phyloP scores from a whole-genome alignment of 2,797 vertebrate species.

The Crypturellus tataupa region DNA sequence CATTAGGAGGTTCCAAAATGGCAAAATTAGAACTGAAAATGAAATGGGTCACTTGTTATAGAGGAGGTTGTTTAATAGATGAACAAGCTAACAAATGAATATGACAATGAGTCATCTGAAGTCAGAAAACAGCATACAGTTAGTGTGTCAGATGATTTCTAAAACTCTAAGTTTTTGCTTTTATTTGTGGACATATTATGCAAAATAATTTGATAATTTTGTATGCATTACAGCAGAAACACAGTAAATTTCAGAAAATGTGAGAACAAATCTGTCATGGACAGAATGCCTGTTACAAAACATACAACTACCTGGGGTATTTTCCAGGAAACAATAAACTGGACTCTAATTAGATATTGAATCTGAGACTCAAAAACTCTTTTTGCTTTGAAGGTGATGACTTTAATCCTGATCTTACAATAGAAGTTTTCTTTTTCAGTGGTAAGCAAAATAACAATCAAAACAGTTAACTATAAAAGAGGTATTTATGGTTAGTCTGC shows the following conservation, averaged over 20 bases:
- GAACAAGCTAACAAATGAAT: slow-evolving; percentile 50
- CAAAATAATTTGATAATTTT: background rate
- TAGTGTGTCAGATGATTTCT: slow-evolving; percentile 57
- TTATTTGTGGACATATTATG: slow-evolving; percentile 38
- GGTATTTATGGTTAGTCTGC: background rate
- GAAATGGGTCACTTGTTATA: slow-evolving; percentile 35
- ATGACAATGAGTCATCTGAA: slow-evolving; percentile 68
- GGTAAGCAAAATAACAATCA: background rate
- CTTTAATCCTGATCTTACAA: background rate
- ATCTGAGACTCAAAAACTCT: background rate
- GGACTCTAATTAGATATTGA: background rate
- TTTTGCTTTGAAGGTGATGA: background rate
- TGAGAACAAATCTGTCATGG: background rate
- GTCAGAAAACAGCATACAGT: slow-evolving; percentile 23
- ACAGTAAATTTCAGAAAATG: background rate
- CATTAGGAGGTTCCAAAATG: background rate
- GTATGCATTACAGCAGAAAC: background rate
- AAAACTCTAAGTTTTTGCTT: slow-evolving; percentile 31
- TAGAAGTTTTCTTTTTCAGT: background rate
- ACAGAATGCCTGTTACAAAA: background rate
- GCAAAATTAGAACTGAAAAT: slow-evolving; percentile 29
- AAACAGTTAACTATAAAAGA: background rate
- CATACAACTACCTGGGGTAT: background rate
- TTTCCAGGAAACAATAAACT: background rate
- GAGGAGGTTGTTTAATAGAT: slow-evolving; percentile 11